Evolutionary conservation across 2,888 invertebrate genomes (phyloP).

Genomic region (Nebria salina): DNA sequence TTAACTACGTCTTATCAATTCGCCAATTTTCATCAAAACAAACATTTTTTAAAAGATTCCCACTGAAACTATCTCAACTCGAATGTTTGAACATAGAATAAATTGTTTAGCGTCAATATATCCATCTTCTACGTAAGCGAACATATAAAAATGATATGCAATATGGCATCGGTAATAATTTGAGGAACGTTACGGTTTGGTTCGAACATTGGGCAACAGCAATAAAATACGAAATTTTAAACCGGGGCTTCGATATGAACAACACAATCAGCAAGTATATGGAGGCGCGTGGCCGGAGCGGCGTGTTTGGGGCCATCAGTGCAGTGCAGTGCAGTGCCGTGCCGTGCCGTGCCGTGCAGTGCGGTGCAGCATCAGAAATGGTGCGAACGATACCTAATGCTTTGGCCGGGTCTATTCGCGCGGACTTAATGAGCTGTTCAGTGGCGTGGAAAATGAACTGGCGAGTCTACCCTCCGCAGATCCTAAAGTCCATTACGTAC

Average conservation of each 20-base stretch:
- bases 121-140: too few relatives aligned
- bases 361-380: constrained; percentile 2
- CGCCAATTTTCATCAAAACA: too few relatives aligned
- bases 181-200: neutral
- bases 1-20: neutral
- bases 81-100: too few relatives aligned
- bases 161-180: neutral
- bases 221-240: neutral
- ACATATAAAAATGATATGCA: too few relatives aligned
- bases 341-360: neutral
- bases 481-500: constrained; percentile 40
- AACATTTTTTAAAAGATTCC: too few relatives aligned
- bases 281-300: neutral
- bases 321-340: neutral
- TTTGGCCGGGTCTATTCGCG: constrained; percentile 50
- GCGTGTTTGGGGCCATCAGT: neutral
- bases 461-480: constrained; percentile 46
- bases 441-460: constrained; percentile 61
- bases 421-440: constrained; percentile 58
- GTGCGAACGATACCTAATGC: constrained; percentile 48
- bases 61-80: too few relatives aligned
- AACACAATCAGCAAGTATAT: neutral
- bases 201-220: neutral
- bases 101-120: too few relatives aligned
- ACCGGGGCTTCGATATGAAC: neutral